A percentile compares a stretch with the other conserved stretches of the same genome.
Evolutionary conservation across 2,113 vertebrate species (phyloP).

Genomic region (Cricetomys ansorgei): DNA sequence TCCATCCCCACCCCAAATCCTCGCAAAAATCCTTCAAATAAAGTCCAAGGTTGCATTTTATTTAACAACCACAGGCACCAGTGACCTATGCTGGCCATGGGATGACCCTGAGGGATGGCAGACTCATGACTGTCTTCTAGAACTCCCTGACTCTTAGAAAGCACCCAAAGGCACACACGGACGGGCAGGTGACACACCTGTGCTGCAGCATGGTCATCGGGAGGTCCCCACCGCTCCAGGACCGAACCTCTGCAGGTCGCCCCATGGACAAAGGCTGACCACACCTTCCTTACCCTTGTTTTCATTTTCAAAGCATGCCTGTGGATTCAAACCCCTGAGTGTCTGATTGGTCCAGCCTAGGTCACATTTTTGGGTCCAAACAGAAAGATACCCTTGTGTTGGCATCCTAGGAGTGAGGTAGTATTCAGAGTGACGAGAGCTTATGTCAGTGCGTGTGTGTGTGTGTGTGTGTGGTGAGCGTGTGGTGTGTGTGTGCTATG

Average conservation of each 20-base stretch:
- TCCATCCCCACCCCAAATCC: background rate
- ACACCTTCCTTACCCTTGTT: background rate
- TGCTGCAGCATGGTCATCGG: background rate
- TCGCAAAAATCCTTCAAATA: slow-evolving; percentile 12
- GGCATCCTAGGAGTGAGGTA: background rate
- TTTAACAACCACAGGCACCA: background rate
- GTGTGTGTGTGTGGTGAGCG: too few species aligned
- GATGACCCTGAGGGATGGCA: background rate
- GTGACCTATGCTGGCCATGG: background rate
- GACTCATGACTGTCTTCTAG: background rate
- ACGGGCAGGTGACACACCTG: too few species aligned
- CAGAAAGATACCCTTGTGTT: background rate
- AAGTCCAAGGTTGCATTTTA: background rate
- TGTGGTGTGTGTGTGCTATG: too few species aligned
- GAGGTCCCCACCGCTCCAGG: background rate
- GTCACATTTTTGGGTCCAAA: background rate
- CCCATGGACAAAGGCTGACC: background rate
- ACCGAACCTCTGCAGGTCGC: rapidly evolving
- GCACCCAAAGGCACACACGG: background rate
- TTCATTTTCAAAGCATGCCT: background rate
- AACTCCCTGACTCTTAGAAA: background rate
- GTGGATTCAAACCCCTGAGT: background rate
- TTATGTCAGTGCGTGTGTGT: background rate
- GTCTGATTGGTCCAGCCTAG: background rate
- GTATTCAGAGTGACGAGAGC: background rate